These are phyloP conservation scores for Ateles fusciceps DNA, from an alignment of 2,797 vertebrate genomes.

Conservation along the genomic window DNA sequence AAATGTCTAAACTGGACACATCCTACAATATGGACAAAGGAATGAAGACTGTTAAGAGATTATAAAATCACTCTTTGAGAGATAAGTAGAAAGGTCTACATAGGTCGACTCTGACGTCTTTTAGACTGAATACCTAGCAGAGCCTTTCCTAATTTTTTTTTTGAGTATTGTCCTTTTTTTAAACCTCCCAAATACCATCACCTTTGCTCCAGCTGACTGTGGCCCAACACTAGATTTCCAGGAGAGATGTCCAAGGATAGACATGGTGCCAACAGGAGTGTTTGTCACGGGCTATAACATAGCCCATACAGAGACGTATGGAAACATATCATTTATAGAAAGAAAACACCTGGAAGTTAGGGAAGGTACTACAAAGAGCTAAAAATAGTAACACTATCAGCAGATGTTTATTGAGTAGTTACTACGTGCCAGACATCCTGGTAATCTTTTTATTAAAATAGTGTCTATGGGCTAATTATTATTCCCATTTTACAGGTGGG, in stretches of 20 bases:
- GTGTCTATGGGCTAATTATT: background rate
- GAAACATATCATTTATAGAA: background rate
- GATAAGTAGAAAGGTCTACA: background rate
- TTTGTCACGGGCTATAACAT: background rate
- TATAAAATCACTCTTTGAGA: background rate
- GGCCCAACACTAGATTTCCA: background rate
- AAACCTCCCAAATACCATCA: background rate
- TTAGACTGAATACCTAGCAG: background rate
- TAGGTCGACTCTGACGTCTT: background rate
- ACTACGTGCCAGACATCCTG: background rate
- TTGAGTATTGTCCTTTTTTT: background rate
- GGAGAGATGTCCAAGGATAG: background rate
- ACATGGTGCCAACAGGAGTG: accelerated
- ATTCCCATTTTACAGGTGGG: background rate
- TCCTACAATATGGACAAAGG: background rate
- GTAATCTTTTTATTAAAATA: background rate
- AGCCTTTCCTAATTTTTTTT: background rate
- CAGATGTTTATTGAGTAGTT: background rate
- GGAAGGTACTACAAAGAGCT: background rate
- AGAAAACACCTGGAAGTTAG: background rate
- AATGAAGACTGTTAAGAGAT: background rate
- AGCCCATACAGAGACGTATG: background rate
- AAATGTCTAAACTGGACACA: background rate
- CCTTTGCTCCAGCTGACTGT: background rate
- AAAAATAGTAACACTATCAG: background rate